Conservation (phyloP, 2,888 invertebrate genomes). For the Creontiades dilutus region DNA sequence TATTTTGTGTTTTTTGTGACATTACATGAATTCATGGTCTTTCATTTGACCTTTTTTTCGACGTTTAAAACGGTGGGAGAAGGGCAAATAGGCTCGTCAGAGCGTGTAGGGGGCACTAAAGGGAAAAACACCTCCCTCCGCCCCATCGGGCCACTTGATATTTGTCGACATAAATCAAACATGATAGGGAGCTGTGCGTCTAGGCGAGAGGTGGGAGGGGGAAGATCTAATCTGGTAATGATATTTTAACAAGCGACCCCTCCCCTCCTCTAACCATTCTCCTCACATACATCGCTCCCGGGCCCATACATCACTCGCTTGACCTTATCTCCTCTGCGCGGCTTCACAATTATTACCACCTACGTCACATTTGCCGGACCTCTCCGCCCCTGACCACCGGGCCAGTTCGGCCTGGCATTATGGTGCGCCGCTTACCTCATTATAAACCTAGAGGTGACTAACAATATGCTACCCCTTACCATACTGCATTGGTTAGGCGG, state of each 20-base stretch:
- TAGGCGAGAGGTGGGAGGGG: neutral
- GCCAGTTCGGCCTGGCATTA: neutral
- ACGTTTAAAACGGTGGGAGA: neutral
- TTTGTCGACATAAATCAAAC: constrained; percentile 39
- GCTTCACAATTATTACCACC: constrained; percentile 39
- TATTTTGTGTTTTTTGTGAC: no score
- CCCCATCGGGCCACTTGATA: neutral
- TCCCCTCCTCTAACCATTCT: neutral
- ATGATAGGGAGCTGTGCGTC: neutral
- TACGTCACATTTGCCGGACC: constrained; percentile 23
- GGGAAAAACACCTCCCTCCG: neutral
- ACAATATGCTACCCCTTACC: neutral
- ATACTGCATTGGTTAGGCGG: no score
- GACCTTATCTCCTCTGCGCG: constrained; percentile 30
- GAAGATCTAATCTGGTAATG: constrained; percentile 31
- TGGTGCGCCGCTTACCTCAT: constrained; percentile 2
- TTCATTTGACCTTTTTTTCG: constrained; percentile 3
- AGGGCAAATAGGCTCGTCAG: neutral
- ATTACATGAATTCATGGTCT: no score
- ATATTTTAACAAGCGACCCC: constrained; percentile 39
- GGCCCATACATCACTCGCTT: constrained; percentile 13
- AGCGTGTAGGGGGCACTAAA: neutral
- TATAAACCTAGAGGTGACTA: constrained; percentile 2
- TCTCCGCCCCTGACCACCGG: neutral
- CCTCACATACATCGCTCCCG: neutral